Conservation (phyloP, 2,797 vertebrate genomes). For the Chaunax sp. region DNA sequence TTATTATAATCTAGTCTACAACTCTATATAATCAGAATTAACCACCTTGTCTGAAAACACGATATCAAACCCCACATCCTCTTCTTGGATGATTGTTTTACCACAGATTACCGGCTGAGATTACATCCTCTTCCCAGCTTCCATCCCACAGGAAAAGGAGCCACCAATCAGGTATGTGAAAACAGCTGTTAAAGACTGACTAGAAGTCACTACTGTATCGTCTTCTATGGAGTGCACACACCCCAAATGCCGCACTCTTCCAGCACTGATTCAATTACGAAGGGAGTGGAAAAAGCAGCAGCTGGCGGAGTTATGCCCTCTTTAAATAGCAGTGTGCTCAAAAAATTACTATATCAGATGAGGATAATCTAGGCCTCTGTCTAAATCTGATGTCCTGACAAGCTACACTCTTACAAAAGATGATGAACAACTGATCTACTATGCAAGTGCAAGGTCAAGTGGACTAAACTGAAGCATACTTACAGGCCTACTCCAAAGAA, state of each 20-base stretch:
- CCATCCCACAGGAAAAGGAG: slow-evolving; percentile 41
- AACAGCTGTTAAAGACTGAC: slow-evolving; percentile 42
- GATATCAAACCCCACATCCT: slow-evolving; percentile 41
- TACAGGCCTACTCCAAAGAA: slow-evolving; percentile 39
- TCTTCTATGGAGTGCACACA: slow-evolving; percentile 62
- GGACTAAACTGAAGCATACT: slow-evolving; percentile 53
- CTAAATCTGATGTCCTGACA: slow-evolving; percentile 20
- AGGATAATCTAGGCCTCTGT: slow-evolving; percentile 34
- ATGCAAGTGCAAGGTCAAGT: slow-evolving; percentile 26
- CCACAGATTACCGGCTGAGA: slow-evolving; percentile 16
- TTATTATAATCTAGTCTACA: slow-evolving; percentile 14
- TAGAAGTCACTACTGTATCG: slow-evolving; percentile 55
- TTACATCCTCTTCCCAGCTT: slow-evolving; percentile 22
- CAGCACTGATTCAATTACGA: slow-evolving; percentile 73
- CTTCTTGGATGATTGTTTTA: slow-evolving; percentile 11
- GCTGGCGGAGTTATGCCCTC: slow-evolving; percentile 74
- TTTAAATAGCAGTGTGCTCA: slow-evolving; percentile 78
- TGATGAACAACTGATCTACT: not conserved
- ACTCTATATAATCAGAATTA: slow-evolving; percentile 12
- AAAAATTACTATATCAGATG: slow-evolving; percentile 44
- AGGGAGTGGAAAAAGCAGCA: slow-evolving; percentile 71
- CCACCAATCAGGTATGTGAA: slow-evolving; percentile 59
- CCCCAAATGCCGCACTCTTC: slow-evolving; percentile 59
- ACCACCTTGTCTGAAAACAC: slow-evolving; percentile 20
- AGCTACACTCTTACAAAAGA: not conserved